Conservation (phyloP, 2,888 invertebrate species). For the Meiosimyza platycephala region DNA sequence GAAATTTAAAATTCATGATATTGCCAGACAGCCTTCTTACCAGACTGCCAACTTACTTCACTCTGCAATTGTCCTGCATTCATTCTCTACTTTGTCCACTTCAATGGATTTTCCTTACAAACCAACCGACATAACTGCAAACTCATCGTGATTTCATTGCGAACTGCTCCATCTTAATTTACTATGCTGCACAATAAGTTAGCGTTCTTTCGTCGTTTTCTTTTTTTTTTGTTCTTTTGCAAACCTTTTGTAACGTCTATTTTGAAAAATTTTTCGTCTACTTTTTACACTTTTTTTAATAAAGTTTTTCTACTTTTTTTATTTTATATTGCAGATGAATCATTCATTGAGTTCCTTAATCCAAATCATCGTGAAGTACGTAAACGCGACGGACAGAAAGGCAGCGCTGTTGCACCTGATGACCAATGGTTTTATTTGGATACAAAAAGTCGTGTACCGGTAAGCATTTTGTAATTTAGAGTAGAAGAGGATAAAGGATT, state of each 20-base stretch:
- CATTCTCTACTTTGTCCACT: not conserved
- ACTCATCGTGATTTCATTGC: slow-evolving; percentile 14
- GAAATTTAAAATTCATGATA: slow-evolving; percentile 26
- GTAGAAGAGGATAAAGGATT: not conserved
- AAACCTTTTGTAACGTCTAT: too few relatives aligned
- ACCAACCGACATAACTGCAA: not conserved
- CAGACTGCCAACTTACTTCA: not conserved
- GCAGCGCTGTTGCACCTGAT: slow-evolving; percentile 72
- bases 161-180: slow-evolving; percentile 25
- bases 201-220: not conserved
- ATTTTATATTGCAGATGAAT: slow-evolving; percentile 55
- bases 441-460: slow-evolving; percentile 87
- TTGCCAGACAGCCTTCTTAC: not conserved
- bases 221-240: not conserved
- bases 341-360: slow-evolving; percentile 82
- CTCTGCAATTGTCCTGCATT: not conserved
- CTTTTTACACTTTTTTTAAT: not conserved
- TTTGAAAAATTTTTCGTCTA: not conserved
- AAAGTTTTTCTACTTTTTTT: not conserved
- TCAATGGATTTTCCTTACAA: not conserved
- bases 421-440: slow-evolving; percentile 90
- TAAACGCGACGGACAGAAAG: slow-evolving; percentile 73
- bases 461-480: slow-evolving; percentile 65
- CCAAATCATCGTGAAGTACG: slow-evolving; percentile 76
- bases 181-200: not conserved